phyloP scores from a whole-genome alignment of 2,113 vertebrate genomes.

The Danio rerio region GRCz12tu NC_133179.1:17622501-17623000 shows the following conservation, averaged over 20 bases:
- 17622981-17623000: constrained; percentile 14
- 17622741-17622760: constrained; percentile 13
- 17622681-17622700: constrained; percentile 12
- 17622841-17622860: constrained; percentile 43
- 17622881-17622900: constrained; percentile 44
- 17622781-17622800: constrained; percentile 13
- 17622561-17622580: constrained; percentile 81
- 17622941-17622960: constrained; percentile 16
- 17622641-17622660: background rate
- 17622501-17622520: constrained; percentile 76
- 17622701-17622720: constrained; percentile 44
- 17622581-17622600: constrained; percentile 73
- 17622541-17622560: constrained; percentile 77
- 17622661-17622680: constrained; percentile 19
- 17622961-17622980: constrained; percentile 28
- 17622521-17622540: constrained; percentile 73
- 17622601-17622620: constrained; percentile 23
- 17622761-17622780: constrained; percentile 36
- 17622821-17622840: constrained; percentile 16
- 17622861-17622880: constrained; percentile 20
- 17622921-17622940: constrained; percentile 42
- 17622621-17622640: background rate
- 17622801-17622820: constrained; percentile 31
- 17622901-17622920: constrained; percentile 46
- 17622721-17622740: constrained; percentile 15